Evolutionary conservation across 2,113 vertebrate genomes (phyloP).

Genomic region (Gallinago jamesoni): DNA sequence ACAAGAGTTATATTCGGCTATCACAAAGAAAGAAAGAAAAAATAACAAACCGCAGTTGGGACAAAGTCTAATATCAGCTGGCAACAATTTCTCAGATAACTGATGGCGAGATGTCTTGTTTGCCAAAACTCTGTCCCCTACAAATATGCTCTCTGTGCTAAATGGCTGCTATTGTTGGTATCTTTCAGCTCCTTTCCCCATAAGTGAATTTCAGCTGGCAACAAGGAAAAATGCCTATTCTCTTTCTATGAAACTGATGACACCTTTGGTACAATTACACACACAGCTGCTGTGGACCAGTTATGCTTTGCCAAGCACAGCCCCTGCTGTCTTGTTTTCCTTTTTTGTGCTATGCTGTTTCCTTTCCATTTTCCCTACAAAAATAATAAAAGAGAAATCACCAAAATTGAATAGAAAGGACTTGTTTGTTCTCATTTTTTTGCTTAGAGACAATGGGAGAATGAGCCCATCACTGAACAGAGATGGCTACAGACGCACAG

Average conservation of each 20-base stretch:
- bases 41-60: not conserved
- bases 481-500: not conserved
- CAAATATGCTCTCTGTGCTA: not conserved
- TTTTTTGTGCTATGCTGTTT: not conserved
- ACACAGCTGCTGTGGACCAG: conserved; percentile 8
- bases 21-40: accelerated
- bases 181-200: not conserved
- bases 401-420: not conserved
- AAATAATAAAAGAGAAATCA: conserved; percentile 4
- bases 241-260: not conserved
- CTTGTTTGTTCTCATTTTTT: not conserved
- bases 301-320: conserved; percentile 16
- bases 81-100: not conserved
- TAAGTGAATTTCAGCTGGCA: conserved; percentile 46
- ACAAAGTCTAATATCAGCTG: not conserved
- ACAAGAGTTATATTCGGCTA: not conserved
- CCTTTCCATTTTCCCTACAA: not conserved
- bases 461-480: not conserved
- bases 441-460: not conserved
- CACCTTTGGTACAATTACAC: conserved; percentile 31
- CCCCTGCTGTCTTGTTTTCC: not conserved
- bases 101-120: not conserved
- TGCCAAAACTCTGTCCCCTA: conserved; percentile 9
- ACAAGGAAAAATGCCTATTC: not conserved
- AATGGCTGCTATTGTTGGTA: not conserved